Evolutionary conservation across 2,113 vertebrate genomes (phyloP), one percentile per base, ranked within the genome.

Genomic region (Eidolon helvum): DNA sequence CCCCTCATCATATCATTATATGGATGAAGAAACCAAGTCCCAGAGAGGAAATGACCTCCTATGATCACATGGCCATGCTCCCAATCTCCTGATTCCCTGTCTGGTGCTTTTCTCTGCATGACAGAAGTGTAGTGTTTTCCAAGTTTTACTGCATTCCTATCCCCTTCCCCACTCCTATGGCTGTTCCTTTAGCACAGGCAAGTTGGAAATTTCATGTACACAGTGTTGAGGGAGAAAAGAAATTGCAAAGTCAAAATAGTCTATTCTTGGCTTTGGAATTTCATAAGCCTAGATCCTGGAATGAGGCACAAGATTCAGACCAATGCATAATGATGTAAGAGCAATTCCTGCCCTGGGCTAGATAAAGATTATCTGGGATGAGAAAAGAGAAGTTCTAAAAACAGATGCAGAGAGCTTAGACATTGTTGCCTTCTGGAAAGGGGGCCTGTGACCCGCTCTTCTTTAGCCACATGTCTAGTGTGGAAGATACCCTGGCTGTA

Each of bases 321-420:
- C 33, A 55, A 57, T 12, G 50, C 15, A 16, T n/a, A 28, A 45
- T 75, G 68, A 92, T 6, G 4, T 83, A 55, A 69, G 55, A 79
- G 35, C 33, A 90, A 63, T 75, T 93, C 75, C 91, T 91, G 66
- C 35, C 12, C 14, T 8, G 78, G 24, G 53, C 15, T 55, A 12
- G 71, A 22, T 82, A 78, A 69, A 93, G 66, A 85, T 82, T 4
- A 68, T 66, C 38, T 77, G 53, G 50, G 85, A 85, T 69, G 78
- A 89, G 35, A 63, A 87, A 94, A 18, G 22, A 57, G 22, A 82
- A 80, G 26, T 84, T 94, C 83, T 84, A 96, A 96, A 79, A n/a
- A 8, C 33, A 75, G 68, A 72, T n/a, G 66, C 63, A 55, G 19
- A 59, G 33, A 72, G 18, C 45, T 91, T 40, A 87, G 61, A 61